Evolutionary conservation across 1,140 invertebrate species (phyloP).

Genomic region (Hermatobates lingyangjiaoensis): DNA sequence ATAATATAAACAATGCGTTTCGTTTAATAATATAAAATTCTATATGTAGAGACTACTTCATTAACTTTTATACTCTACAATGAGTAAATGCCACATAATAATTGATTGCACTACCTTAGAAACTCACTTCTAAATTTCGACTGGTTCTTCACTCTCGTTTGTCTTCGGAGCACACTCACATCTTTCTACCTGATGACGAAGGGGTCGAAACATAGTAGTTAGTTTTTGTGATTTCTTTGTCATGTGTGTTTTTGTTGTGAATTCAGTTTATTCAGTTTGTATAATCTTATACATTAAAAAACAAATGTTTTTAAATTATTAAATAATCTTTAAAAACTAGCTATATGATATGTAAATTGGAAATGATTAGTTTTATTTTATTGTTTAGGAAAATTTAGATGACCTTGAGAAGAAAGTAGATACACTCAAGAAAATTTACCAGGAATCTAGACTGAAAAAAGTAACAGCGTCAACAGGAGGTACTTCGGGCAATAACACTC

Average conservation of each 20-base stretch:
- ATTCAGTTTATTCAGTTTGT: background rate
- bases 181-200: no score
- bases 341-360: background rate
- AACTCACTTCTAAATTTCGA: no score
- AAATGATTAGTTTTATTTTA: background rate
- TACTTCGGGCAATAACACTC: constrained; percentile 30
- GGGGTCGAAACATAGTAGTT: background rate
- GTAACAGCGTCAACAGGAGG: constrained; percentile 21
- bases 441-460: constrained; percentile 51
- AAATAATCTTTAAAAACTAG: background rate
- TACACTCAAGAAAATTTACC: constrained; percentile 48
- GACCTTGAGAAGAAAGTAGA: constrained; percentile 55
- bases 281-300: background rate
- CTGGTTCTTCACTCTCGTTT: no score
- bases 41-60: no score
- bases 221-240: background rate
- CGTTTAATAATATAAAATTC: no score
- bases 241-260: background rate
- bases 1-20: no score
- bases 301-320: background rate
- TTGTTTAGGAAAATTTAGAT: constrained; percentile 45
- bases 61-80: no score
- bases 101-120: no score
- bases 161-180: background rate
- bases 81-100: no score